Base-by-base conservation (phyloP, 2,888 invertebrate species). In the Drosophila borborema region DNA sequence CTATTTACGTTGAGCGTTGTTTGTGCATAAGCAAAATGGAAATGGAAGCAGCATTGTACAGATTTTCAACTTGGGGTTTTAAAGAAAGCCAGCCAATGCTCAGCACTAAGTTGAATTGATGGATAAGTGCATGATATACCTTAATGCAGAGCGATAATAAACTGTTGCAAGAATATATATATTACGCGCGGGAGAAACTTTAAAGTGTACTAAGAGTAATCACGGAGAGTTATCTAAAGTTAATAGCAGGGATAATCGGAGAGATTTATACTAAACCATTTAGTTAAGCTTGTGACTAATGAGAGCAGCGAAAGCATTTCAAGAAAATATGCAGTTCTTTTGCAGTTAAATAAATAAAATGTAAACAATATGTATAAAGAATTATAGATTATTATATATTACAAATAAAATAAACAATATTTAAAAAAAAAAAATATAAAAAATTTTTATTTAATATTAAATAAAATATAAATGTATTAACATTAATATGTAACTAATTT, bases 1-100 rank as follows among this genome's bases (percentile, higher is more conserved):
- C 41, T 53, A 60, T 70, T 72, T 81, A 66, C 41, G 70, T 73
- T 63, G 59, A 14, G 23, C 31, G 20, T 12, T 69, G 59, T 53
- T 46, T 66, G n/a, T 64, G 59, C 55, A 66, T 55, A 59, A 51
- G 34, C 18, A 49, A 41, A 64, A 61, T 67, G 61, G 40, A 40
- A 54, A 82, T 62, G 53, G 58, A 40, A 23, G 28, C n/a, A 18
- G 31, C 31, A 56, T 12, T 28, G 28, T 28, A 41, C 28, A 41
- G 28, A 56, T 56, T 28, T 41, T 18, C 41, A 41, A 14, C 38
- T 55, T 28, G 7, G 12, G 28, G 55, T 7, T 31, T 31, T 3
- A 18, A 31, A 7, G 41, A 8, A 41, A 56, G 31, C 55, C 10
- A 41, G 41, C 14, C 23, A 40, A 38, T 7, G 3, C n/a, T n/a